These are phyloP conservation scores for Babylonia areolata DNA, from an alignment of 1,140 invertebrate species.

Conservation along the genomic window DNA sequence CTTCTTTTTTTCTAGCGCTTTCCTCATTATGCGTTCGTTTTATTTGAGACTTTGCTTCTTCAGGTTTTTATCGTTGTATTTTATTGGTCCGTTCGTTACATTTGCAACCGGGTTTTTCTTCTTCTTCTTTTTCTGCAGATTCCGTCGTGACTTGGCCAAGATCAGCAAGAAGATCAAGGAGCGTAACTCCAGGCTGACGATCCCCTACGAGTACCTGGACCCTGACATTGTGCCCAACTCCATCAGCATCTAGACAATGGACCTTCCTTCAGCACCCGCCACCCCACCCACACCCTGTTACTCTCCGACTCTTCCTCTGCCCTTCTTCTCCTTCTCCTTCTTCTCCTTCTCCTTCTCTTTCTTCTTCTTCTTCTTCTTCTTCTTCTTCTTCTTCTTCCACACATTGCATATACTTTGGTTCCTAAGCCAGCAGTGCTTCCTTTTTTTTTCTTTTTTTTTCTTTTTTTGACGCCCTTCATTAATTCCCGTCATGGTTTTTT, in stretches of 20 bases:
- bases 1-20: background rate
- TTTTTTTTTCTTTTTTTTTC: no score
- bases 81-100: background rate
- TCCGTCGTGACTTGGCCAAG: slow-evolving; percentile 69
- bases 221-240: slow-evolving; percentile 63
- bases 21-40: background rate
- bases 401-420: no score
- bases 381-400: no score
- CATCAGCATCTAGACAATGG: slow-evolving; percentile 66
- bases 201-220: slow-evolving; percentile 74
- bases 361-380: no score
- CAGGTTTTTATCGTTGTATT: background rate
- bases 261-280: no score
- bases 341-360: no score
- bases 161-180: slow-evolving; percentile 72
- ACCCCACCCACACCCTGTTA: no score
- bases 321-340: no score
- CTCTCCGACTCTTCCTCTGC: no score
- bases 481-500: no score
- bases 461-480: no score
- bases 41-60: background rate
- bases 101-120: background rate
- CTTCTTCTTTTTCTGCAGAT: slow-evolving; percentile 66
- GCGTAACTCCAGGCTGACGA: slow-evolving; percentile 67
- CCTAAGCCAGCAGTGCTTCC: no score